phyloP scores from a whole-genome alignment of 2,797 vertebrate species.

The Coranthus polyacanthus region DNA sequence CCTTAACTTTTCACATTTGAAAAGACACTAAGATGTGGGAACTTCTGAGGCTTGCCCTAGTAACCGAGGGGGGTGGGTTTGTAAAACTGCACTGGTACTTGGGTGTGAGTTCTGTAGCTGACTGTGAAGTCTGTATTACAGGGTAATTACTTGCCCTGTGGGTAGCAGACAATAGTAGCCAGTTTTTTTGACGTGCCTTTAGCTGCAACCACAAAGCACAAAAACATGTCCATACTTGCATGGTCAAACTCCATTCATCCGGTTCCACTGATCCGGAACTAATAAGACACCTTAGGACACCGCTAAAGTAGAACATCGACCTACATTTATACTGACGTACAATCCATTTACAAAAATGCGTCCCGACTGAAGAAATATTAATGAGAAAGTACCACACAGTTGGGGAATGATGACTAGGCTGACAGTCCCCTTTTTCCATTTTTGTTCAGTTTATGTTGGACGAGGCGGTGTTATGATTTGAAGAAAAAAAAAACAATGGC shows the following conservation, averaged over 20 bases:
- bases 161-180: slow-evolving; percentile 28
- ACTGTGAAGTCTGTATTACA: slow-evolving; percentile 61
- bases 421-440: slow-evolving; percentile 46
- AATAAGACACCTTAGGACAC: slow-evolving; percentile 31
- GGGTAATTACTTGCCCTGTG: slow-evolving; percentile 38
- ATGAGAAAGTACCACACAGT: slow-evolving; percentile 26
- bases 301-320: slow-evolving; percentile 13
- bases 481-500: slow-evolving; percentile 50
- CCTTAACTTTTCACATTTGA: slow-evolving; percentile 17
- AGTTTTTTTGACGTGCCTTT: slow-evolving; percentile 26
- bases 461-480: slow-evolving; percentile 60
- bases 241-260: slow-evolving; percentile 1
- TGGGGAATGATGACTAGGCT: slow-evolving; percentile 40
- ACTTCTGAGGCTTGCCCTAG: background rate
- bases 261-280: slow-evolving; percentile 37
- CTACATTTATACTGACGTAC: background rate
- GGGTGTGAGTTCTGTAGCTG: slow-evolving; percentile 48
- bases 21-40: background rate
- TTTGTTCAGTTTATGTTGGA: slow-evolving; percentile 32
- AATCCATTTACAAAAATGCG: slow-evolving; percentile 12
- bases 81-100: slow-evolving; percentile 29
- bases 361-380: slow-evolving; percentile 36
- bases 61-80: slow-evolving; percentile 2
- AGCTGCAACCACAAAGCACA: slow-evolving; percentile 22
- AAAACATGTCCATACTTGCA: slow-evolving; percentile 24